Percentiles rank a stretch among this genome's conserved stretches.
phyloP scores from a whole-genome alignment of 2,888 invertebrate species.

The Machimus atricapillus region DNA sequence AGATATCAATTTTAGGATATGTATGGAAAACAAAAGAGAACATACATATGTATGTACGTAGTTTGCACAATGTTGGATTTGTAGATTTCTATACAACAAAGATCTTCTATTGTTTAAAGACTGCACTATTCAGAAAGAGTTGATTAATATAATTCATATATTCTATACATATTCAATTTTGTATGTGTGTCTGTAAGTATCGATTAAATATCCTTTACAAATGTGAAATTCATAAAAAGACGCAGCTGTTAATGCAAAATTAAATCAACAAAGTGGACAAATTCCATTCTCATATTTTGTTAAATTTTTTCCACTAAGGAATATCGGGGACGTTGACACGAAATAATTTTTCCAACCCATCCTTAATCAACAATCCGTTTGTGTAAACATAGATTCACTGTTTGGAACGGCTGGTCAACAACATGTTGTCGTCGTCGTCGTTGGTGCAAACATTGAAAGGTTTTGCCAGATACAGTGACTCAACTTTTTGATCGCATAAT shows the following conservation, averaged over 20 bases:
- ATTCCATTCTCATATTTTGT: neutral
- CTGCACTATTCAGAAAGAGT: no score
- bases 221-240: neutral
- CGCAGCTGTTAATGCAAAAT: neutral
- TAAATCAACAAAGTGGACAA: neutral
- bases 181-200: no score
- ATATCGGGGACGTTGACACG: neutral
- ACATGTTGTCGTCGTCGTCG: neutral
- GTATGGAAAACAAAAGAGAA: no score
- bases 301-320: neutral
- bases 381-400: neutral
- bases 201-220: neutral
- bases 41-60: no score
- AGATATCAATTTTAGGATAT: no score
- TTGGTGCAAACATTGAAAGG: neutral
- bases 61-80: no score
- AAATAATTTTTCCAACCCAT: neutral
- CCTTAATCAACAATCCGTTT: neutral
- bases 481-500: no score
- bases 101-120: no score
- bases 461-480: no score
- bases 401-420: neutral
- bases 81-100: no score
- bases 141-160: no score
- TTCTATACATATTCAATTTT: no score